phyloP scores from a whole-genome alignment of 2,797 vertebrate genomes.

The Acanthis flammea region DNA sequence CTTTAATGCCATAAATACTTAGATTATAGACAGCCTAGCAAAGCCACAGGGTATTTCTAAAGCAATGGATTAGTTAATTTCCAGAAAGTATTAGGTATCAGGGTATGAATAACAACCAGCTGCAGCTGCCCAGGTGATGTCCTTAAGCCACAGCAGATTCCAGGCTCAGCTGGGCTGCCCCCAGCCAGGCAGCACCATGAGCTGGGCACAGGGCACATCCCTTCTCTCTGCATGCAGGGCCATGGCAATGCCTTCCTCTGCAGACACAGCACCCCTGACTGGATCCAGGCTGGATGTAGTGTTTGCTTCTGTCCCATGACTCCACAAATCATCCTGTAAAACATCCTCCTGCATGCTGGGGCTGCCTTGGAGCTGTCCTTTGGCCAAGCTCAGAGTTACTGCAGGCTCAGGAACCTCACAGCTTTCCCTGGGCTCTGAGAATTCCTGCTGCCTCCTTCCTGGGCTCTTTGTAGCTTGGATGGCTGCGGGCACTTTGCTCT shows the following conservation, averaged over 20 bases:
- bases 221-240: fast-evolving
- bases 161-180: not conserved
- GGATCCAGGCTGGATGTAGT: fast-evolving
- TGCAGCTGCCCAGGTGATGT: not conserved
- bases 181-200: fast-evolving
- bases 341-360: not conserved
- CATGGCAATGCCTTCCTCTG: not conserved
- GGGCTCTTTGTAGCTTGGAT: not conserved
- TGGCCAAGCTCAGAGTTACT: not conserved
- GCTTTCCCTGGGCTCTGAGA: not conserved
- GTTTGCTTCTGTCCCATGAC: not conserved
- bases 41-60: not conserved
- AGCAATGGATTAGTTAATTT: not conserved
- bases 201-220: fast-evolving
- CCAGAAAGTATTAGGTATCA: not conserved
- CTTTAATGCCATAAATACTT: constrained; percentile 4
- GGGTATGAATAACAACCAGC: not conserved
- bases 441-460: not conserved
- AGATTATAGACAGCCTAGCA: not conserved
- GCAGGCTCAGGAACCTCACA: fast-evolving
- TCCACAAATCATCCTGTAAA: not conserved
- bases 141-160: not conserved
- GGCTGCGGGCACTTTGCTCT: not conserved
- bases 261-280: not conserved
- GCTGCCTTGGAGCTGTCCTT: not conserved